Percentiles rank a stretch among this genome's conserved stretches.
These are phyloP conservation scores for Pao palembangensis DNA, from an alignment of 2,113 vertebrate genomes.

Conservation along the genomic window DNA sequence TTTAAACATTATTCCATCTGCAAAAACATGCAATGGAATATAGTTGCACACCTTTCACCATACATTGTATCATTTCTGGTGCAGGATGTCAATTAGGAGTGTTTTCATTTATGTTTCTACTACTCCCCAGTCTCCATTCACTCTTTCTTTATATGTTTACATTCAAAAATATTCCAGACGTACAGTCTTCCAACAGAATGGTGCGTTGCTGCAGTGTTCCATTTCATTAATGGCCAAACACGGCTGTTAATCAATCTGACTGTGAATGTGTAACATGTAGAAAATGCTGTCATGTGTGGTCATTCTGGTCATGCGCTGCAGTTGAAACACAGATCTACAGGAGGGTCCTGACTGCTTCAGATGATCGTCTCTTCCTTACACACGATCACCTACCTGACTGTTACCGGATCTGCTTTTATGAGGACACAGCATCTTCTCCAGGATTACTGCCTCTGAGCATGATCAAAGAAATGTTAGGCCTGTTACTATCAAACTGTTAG, in stretches of 20 bases:
- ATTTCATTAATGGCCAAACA: conserved; percentile 44
- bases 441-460: not conserved
- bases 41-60: not conserved
- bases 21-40: not conserved
- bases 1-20: not conserved
- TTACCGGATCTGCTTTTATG: conserved; percentile 14
- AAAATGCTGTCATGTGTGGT: too few relatives aligned
- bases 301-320: conserved; percentile 3
- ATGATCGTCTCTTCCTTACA: not conserved
- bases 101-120: not conserved
- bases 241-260: conserved; percentile 29
- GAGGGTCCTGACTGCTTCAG: conserved; percentile 1
- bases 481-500: not conserved
- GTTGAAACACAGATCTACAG: conserved; percentile 5
- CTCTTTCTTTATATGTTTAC: not conserved
- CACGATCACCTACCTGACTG: conserved; percentile 2
- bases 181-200: conserved; percentile 16
- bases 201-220: conserved; percentile 29
- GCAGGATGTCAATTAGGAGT: too few relatives aligned
- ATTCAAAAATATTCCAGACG: conserved; percentile 12
- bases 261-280: conserved; percentile 17
- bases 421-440: not conserved
- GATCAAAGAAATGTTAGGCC: not conserved
- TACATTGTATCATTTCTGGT: too few relatives aligned
- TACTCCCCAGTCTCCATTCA: not conserved